Evolutionary conservation across 2,797 vertebrate genomes (phyloP).

Genomic region (Moxostoma hubbsi): DNA sequence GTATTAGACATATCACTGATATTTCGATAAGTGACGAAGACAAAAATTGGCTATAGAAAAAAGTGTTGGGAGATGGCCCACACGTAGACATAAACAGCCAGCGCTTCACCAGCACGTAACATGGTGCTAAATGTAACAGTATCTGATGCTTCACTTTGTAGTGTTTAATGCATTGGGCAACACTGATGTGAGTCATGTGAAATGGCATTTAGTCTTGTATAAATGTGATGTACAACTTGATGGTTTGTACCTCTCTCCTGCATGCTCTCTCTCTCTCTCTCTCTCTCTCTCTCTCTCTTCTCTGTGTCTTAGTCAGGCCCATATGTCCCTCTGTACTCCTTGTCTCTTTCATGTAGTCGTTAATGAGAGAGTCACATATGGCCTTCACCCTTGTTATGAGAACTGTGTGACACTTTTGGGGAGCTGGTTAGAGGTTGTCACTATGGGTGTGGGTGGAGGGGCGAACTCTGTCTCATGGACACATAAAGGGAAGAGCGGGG

Average conservation of each 20-base stretch:
- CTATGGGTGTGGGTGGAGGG: constrained; percentile 32
- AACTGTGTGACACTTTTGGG: constrained; percentile 62
- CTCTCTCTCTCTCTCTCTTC: constrained; percentile 15
- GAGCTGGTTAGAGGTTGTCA: constrained; percentile 52
- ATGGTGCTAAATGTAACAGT: too few species aligned
- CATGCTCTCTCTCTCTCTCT: constrained; percentile 16
- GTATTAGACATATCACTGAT: too few species aligned
- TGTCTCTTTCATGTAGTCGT: constrained; percentile 63
- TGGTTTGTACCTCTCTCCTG: neutral
- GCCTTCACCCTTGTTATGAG: constrained; percentile 65
- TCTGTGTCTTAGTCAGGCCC: constrained; percentile 57
- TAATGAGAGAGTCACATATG: constrained; percentile 67
- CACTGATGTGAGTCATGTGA: too few species aligned
- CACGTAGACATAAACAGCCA: too few species aligned
- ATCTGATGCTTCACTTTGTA: too few species aligned
- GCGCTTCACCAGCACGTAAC: too few species aligned
- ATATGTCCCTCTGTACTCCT: constrained; percentile 63
- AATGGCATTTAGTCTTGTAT: too few species aligned
- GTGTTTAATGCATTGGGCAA: too few species aligned
- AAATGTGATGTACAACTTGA: neutral
- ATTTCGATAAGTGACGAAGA: too few species aligned
- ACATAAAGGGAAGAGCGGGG: constrained; percentile 51
- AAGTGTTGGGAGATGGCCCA: too few species aligned
- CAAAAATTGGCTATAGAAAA: too few species aligned
- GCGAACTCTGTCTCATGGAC: constrained; percentile 51